Evolutionary conservation across 2,888 invertebrate genomes (phyloP).

Genomic region (Cerceris rybyensis): DNA sequence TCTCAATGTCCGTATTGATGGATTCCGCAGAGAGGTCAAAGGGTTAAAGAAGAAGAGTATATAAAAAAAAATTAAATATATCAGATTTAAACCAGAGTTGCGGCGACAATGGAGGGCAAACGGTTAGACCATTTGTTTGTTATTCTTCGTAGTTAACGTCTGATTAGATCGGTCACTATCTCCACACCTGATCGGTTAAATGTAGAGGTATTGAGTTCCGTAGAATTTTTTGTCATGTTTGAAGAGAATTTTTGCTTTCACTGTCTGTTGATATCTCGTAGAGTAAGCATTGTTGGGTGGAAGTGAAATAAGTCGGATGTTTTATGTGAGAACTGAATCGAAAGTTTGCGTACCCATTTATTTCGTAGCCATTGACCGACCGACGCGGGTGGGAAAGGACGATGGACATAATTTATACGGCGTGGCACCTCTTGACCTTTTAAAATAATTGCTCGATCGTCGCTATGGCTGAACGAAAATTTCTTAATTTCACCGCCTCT

Average conservation of each 20-base stretch:
- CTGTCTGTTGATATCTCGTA: neutral
- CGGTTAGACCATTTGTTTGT: too few species aligned
- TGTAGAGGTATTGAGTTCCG: too few species aligned
- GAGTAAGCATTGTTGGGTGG: neutral
- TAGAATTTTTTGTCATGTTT: too few species aligned
- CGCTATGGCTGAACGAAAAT: constrained; percentile 50
- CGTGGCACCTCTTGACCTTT: constrained; percentile 61
- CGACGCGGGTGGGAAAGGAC: constrained; percentile 59
- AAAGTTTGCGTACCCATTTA: constrained; percentile 54
- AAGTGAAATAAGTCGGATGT: neutral
- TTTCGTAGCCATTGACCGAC: constrained; percentile 48
- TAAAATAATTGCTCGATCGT: constrained; percentile 60
- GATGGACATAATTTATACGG: constrained; percentile 59
- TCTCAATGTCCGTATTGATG: too few species aligned
- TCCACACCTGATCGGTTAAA: too few species aligned
- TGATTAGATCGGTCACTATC: too few species aligned
- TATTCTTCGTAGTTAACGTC: too few species aligned
- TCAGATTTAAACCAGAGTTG: too few species aligned
- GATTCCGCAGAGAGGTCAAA: too few species aligned
- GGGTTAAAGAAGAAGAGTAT: too few species aligned
- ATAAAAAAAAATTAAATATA: too few species aligned
- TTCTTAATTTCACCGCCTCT: constrained; percentile 60
- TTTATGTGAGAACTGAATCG: constrained; percentile 44
- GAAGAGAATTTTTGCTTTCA: neutral
- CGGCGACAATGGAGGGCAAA: too few species aligned